Evolutionary conservation across 1,140 invertebrate genomes (phyloP).

Genomic region (Sycophila sp.): DNA sequence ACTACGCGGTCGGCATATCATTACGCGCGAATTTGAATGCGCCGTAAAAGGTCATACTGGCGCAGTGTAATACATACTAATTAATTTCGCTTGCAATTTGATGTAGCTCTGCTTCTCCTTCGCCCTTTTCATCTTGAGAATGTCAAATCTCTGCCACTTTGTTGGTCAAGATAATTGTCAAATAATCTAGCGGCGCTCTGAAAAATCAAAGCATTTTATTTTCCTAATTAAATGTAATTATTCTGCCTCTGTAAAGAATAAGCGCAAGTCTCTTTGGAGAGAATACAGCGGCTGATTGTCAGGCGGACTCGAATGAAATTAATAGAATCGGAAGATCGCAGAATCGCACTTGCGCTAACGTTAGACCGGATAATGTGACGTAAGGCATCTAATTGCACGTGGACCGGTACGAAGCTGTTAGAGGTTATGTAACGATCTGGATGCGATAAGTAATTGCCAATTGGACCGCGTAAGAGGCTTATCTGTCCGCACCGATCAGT

Average conservation of each 20-base stretch:
- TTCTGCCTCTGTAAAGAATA: too few species aligned
- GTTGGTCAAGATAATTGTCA: too few species aligned
- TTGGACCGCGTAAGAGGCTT: constrained; percentile 42
- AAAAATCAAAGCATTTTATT: too few species aligned
- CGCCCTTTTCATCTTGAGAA: background rate
- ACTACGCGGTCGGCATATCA: constrained; percentile 36
- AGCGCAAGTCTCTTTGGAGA: too few species aligned
- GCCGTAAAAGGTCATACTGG: constrained; percentile 29
- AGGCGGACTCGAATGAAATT: background rate
- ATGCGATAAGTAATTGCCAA: constrained; percentile 42
- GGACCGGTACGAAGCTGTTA: constrained; percentile 29
- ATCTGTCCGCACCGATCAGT: constrained; percentile 37
- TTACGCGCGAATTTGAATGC: constrained; percentile 30
- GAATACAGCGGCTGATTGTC: too few species aligned
- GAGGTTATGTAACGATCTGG: constrained; percentile 39
- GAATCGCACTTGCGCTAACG: background rate
- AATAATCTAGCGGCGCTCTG: too few species aligned
- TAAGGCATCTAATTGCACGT: constrained; percentile 40
- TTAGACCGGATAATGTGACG: constrained; percentile 28
- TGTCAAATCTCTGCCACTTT: too few species aligned
- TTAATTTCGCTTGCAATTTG: constrained; percentile 39
- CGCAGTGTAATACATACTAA: constrained; percentile 38
- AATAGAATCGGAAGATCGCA: background rate
- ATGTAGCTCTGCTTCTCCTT: constrained; percentile 5
- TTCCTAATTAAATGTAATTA: too few species aligned